Evolutionary conservation across 2,113 vertebrate genomes (phyloP).

Genomic region (Shinisaurus crocodilurus): DNA sequence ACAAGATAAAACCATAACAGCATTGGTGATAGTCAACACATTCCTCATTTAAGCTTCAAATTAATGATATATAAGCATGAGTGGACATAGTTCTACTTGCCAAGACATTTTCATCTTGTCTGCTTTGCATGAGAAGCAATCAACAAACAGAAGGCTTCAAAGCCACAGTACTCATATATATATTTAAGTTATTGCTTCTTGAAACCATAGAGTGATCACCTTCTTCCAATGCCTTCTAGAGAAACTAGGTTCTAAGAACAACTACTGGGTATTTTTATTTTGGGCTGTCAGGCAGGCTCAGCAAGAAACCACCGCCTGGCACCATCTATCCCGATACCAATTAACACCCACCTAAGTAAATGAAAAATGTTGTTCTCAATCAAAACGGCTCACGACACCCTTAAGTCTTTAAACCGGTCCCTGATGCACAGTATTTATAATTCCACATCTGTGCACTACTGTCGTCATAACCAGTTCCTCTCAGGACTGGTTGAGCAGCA

Average conservation of each 20-base stretch:
- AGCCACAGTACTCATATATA: rapidly evolving
- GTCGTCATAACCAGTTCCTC: slow-evolving; percentile 3
- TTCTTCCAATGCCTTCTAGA: neutral
- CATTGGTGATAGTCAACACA: neutral
- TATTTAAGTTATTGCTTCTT: neutral
- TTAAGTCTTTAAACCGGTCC: neutral
- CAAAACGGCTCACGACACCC: neutral
- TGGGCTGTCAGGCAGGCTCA: slow-evolving; percentile 18
- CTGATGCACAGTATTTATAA: neutral
- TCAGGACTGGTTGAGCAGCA: neutral
- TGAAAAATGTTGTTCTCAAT: neutral
- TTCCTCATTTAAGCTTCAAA: neutral
- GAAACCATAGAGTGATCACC: neutral
- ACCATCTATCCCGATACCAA: neutral
- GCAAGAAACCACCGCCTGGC: slow-evolving; percentile 13
- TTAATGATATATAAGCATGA: neutral
- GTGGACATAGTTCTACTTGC: neutral
- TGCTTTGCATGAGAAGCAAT: neutral
- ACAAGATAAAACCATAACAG: neutral
- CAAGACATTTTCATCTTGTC: neutral
- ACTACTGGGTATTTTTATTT: neutral
- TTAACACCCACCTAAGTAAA: slow-evolving; percentile 2
- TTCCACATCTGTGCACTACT: neutral
- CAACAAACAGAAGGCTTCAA: neutral
- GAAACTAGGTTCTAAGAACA: neutral